Base-by-base conservation (phyloP, 37 sponge, comb jelly and placozoan genomes). In the Chondrosia reniformis region DNA sequence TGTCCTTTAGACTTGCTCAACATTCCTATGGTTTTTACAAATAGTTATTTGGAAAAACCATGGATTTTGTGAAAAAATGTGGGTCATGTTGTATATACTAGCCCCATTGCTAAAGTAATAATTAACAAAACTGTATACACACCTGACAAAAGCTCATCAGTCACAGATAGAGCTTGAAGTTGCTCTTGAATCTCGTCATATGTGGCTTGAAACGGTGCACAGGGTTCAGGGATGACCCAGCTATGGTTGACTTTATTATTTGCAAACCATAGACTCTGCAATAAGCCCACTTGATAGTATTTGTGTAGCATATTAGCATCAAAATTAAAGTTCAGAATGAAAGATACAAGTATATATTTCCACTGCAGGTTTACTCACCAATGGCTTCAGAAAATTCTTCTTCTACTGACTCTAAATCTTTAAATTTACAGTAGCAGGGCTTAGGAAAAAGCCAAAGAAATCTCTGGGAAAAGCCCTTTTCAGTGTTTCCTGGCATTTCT, bases 401-500 rank as follows among this genome's bases (percentile, higher is more conserved):
- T 17, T 78, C 63, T 1, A 32, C 39, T 13, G 69, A 52, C 24
- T 79, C 80, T 21, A 79, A 34, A 0, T 55, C 33, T 4, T 64
- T 55, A 33, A 79, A 66, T 45, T 10, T 1, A 3, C 54, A 13
- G 66, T 4, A 79, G 2, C 3, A 4, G n/a, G 67, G 80, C 69
- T 66, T 64, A 17, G 80, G 80, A 32, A 79, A 45, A 6, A 79
- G 24, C 67, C 67, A 64, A 4, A 79, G 55, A 24, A 79, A 79
- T n/a, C 80, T 15, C 31, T 79, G 80, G 22, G 56, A 2, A 39
- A 79, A 55, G 27, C 80, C 67, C 80, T 79, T 63, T 49, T 79
- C 80, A 25, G 25, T 55, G 31, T 34, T 78, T 64, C 25, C 49
- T 33, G 52, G 69, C 6, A 19, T 5, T 34, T 79, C 80, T 19